These are phyloP conservation scores for Catharus fuscescens DNA, from an alignment of 2,113 vertebrate species.

Conservation along the genomic window DNA sequence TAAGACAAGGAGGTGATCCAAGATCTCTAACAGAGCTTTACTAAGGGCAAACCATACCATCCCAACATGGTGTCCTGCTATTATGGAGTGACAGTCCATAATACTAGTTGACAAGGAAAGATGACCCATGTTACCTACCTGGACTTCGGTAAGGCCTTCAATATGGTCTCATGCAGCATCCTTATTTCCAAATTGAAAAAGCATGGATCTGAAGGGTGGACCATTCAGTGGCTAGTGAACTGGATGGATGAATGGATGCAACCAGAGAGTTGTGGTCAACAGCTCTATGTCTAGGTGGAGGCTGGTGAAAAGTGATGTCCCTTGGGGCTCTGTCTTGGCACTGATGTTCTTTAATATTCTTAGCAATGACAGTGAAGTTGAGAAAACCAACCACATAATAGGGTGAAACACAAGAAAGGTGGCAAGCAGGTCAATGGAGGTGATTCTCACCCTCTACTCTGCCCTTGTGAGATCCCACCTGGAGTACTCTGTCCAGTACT, in stretches of 20 bases:
- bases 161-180: not conserved
- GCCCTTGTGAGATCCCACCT: no score
- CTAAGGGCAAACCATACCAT: no score
- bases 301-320: not conserved
- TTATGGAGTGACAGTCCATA: not conserved
- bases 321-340: not conserved
- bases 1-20: not conserved
- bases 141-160: not conserved
- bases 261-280: not conserved
- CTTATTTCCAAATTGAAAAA: not conserved
- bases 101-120: fast-evolving
- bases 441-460: not conserved
- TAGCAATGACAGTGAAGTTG: not conserved
- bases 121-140: not conserved
- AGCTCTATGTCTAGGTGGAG: not conserved
- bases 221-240: not conserved
- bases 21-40: not conserved
- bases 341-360: not conserved
- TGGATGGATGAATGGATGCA: not conserved
- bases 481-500: not conserved
- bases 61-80: fast-evolving
- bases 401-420: not conserved
- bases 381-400: not conserved
- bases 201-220: not conserved
- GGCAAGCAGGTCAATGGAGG: not conserved